Evolutionary conservation across 2,888 invertebrate species (phyloP).

Genomic region (Baccha elongata): DNA sequence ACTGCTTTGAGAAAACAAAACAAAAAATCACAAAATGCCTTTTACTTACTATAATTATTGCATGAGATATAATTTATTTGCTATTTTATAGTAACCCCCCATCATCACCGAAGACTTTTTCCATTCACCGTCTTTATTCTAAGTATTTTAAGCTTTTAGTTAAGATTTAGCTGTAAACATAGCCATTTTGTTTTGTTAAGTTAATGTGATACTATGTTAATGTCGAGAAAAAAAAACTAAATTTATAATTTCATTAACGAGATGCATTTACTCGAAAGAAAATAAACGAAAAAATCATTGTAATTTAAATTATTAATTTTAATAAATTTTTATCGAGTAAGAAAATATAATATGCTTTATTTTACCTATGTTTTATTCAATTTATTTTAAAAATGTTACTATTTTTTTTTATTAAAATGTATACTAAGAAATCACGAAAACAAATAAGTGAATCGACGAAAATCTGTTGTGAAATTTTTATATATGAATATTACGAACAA

Average conservation of each 20-base stretch:
- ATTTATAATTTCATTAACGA: constrained; percentile 63
- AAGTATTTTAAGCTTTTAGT: constrained; percentile 29
- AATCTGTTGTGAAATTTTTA: constrained; percentile 20
- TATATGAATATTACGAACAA: constrained; percentile 48
- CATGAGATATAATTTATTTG: constrained; percentile 4
- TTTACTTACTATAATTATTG: not conserved
- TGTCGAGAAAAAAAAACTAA: constrained; percentile 54
- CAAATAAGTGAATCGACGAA: constrained; percentile 23
- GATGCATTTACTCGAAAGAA: constrained; percentile 28
- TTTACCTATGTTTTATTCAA: constrained; percentile 11
- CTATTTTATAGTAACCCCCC: not conserved
- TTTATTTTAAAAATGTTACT: constrained; percentile 13
- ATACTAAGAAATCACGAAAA: constrained; percentile 5
- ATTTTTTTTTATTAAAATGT: constrained; percentile 27
- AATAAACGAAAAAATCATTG: constrained; percentile 25
- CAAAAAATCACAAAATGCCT: constrained; percentile 22
- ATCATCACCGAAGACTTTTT: constrained; percentile 15
- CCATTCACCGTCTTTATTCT: constrained; percentile 10
- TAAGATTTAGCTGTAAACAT: constrained; percentile 64
- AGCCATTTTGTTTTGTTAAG: constrained; percentile 71
- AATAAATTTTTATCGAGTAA: constrained; percentile 20
- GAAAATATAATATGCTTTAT: constrained; percentile 1
- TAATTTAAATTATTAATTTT: constrained; percentile 47
- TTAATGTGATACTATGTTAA: constrained; percentile 73
- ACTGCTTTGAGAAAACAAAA: constrained; percentile 14